phyloP scores from a whole-genome alignment of 2,888 invertebrate genomes.

The Spodoptera picta region DNA sequence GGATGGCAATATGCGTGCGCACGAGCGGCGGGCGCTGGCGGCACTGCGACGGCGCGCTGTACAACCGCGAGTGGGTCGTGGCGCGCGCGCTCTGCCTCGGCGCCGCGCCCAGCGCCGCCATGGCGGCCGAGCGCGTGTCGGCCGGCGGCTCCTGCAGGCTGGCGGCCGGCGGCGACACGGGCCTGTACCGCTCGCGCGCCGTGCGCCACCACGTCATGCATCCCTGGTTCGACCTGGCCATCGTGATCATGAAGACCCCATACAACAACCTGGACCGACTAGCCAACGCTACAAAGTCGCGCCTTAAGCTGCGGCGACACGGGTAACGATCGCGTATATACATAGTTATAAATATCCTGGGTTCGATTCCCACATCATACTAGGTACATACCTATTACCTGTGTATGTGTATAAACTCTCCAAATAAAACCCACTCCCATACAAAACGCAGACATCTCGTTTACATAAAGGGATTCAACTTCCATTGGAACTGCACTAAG shows the following conservation, averaged over 20 bases:
- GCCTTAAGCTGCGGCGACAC: constrained; percentile 30
- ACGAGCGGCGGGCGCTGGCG: constrained; percentile 27
- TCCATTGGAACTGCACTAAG: too few species aligned
- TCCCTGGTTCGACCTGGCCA: constrained; percentile 49
- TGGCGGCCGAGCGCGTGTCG: constrained; percentile 28
- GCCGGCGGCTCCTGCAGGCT: constrained; percentile 38
- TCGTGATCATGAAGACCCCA: constrained; percentile 36
- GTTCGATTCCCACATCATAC: too few species aligned
- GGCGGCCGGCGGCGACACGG: constrained; percentile 19
- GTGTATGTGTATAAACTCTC: too few species aligned
- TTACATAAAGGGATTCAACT: too few species aligned
- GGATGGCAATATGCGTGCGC: constrained; percentile 44
- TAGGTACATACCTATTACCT: too few species aligned
- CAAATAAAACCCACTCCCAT: too few species aligned
- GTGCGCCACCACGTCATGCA: constrained; percentile 27
- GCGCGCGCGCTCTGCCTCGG: constrained; percentile 53
- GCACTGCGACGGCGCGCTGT: constrained; percentile 54
- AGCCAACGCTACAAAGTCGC: constrained; percentile 41
- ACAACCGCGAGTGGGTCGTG: constrained; percentile 59
- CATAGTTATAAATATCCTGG: too few species aligned
- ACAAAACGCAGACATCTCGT: too few species aligned
- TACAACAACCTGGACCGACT: constrained; percentile 39
- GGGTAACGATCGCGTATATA: constrained; percentile 28
- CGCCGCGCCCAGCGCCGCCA: constrained; percentile 2
- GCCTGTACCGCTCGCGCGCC: constrained; percentile 13